These are phyloP conservation scores for Bos indicus DNA, from an alignment of 2,113 vertebrate genomes.

Conservation along the genomic window DNA sequence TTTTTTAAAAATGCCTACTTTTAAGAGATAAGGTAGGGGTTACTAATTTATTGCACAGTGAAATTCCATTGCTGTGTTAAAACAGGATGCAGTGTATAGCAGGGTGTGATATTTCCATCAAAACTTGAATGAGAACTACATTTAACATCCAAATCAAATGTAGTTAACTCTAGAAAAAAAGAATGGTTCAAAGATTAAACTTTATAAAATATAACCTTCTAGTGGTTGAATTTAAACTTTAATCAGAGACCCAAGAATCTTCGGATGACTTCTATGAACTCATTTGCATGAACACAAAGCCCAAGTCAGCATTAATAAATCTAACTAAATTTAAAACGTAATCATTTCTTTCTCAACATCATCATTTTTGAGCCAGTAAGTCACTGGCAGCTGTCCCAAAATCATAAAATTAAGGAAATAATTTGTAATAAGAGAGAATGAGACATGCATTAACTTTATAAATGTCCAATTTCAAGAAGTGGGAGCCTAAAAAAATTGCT, in stretches of 20 bases:
- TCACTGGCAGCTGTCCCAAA: conserved; percentile 14
- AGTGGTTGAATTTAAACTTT: not conserved
- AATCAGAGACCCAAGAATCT: not conserved
- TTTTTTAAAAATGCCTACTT: not conserved
- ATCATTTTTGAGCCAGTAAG: conserved; percentile 9
- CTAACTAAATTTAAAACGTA: conserved; percentile 2
- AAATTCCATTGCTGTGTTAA: not conserved
- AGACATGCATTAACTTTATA: conserved; percentile 11
- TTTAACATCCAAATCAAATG: not conserved
- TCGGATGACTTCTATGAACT: not conserved
- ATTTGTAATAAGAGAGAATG: conserved; percentile 37
- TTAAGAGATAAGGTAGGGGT: not conserved
- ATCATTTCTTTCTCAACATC: not conserved
- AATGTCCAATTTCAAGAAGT: conserved; percentile 20
- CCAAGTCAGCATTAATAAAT: conserved; percentile 15
- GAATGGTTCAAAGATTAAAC: not conserved
- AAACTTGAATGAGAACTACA: not conserved
- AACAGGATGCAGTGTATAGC: not conserved
- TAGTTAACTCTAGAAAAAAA: not conserved
- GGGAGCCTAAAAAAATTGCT: not conserved
- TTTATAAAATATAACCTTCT: not conserved
- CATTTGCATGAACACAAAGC: not conserved
- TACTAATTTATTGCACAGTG: not conserved
- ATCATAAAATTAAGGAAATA: conserved; percentile 47
- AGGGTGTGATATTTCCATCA: not conserved